These are phyloP conservation scores for Amphiprion ocellaris DNA, from an alignment of 2,113 vertebrate species.

Conservation along the genomic window DNA sequence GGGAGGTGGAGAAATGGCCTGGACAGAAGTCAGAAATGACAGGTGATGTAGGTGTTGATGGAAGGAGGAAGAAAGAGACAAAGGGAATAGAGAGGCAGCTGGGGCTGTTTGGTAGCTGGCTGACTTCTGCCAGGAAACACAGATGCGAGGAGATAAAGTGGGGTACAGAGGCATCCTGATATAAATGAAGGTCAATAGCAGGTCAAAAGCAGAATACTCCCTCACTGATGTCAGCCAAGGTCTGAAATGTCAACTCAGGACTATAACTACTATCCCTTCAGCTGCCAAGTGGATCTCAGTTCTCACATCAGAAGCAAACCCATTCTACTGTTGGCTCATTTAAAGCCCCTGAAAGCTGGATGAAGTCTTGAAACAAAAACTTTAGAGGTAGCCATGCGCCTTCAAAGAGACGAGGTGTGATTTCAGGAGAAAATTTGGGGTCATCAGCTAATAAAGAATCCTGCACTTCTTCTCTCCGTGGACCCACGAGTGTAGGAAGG, in stretches of 20 bases:
- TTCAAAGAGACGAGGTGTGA: neutral
- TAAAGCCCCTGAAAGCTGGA: neutral
- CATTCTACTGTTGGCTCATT: neutral
- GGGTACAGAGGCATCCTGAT: neutral
- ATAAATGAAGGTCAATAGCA: constrained; percentile 3
- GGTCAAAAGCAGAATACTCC: constrained; percentile 5
- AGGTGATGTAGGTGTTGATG: constrained; percentile 42
- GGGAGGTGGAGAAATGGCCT: constrained; percentile 31
- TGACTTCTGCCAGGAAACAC: constrained; percentile 42
- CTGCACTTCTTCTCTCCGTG: constrained; percentile 11
- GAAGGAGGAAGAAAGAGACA: constrained; percentile 14
- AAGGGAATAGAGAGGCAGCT: constrained; percentile 13
- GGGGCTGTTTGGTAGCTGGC: constrained; percentile 20
- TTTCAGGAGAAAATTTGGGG: constrained; percentile 35
- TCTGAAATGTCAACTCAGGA: neutral
- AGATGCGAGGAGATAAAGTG: constrained; percentile 15
- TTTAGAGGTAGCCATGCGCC: neutral
- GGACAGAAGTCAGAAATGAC: constrained; percentile 41
- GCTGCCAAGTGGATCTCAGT: neutral
- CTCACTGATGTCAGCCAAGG: neutral
- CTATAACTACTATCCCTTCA: neutral
- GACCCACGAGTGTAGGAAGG: constrained; percentile 29
- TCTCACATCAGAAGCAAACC: neutral
- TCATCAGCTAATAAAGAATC: constrained; percentile 49
- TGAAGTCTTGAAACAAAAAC: neutral